These are phyloP conservation scores for Drosophila subpulchrella DNA, from an alignment of 1,140 invertebrate species.

Conservation along the genomic window DNA sequence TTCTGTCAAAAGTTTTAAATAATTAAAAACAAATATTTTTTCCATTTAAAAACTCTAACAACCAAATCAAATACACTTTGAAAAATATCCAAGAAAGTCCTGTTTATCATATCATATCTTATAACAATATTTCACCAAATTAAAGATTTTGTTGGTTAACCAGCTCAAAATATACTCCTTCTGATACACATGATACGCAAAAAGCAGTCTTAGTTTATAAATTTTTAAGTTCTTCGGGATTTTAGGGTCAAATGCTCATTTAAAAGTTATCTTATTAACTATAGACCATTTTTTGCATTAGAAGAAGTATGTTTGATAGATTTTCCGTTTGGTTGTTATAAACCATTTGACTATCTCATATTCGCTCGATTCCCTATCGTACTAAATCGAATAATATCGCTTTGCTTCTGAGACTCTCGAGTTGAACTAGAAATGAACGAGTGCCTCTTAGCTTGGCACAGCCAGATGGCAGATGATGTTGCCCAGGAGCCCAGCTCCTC, in stretches of 20 bases:
- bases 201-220: background rate
- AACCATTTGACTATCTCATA: slow-evolving; percentile 1
- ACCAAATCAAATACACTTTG: too few species aligned
- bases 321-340: background rate
- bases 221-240: background rate
- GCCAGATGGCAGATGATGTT: slow-evolving; percentile 6
- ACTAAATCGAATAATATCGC: slow-evolving; percentile 45
- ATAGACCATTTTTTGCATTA: background rate
- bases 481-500: slow-evolving; percentile 5
- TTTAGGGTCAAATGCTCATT: background rate
- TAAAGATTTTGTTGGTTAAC: background rate
- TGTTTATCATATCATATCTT: background rate
- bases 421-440: slow-evolving; percentile 20
- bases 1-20: too few species aligned
- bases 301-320: background rate
- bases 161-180: background rate
- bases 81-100: slow-evolving; percentile 16
- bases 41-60: background rate
- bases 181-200: background rate
- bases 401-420: slow-evolving; percentile 45
- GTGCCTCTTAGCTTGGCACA: background rate
- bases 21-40: too few species aligned
- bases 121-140: background rate
- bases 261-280: background rate
- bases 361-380: slow-evolving; percentile 3